Base-by-base conservation (phyloP, 2,888 invertebrate genomes). In the Epirrhoe tristata region DNA sequence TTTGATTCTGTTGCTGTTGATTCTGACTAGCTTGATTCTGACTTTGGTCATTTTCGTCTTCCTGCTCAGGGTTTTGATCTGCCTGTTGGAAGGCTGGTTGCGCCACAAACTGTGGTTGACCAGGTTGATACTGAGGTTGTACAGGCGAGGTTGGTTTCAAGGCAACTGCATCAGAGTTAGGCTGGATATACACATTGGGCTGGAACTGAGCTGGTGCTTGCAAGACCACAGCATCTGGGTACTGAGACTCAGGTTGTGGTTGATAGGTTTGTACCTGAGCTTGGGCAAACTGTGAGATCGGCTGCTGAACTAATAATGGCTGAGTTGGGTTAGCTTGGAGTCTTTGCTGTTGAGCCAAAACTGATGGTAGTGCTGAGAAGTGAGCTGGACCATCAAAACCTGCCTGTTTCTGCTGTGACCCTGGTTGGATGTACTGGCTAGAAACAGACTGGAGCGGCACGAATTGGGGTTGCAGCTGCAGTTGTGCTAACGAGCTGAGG, bases 361-460 rank as follows among this genome's bases (percentile, higher is more conserved):
- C 81, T 39, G 91, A 90, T 17, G 91, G 88, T 0, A 92, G 70
- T 1, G 90, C 91, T 17, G 91, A 83, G 24, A 93, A 87, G 68
- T 93, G 92, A 0, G 89, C 81, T 14, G 85, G 84, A 4, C 87
- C 91, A 72, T 90, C 85, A 51, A 83, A 92, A 0, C 88, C 88
- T 4, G 82, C 75, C 72, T 89, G 88, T 10, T 83, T 81, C 64
- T 50, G 54, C 64, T 31, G 17, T 24, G 73, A 74, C 0, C 17
- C 53, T 17, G 61, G 82, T 69, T 88, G 88, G 46, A 82, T 80
- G 36, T 82, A 80, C n/a, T 86, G 86, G 0, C 87, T 83, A 64
- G 82, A 82, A 1, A 89, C 70, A 63, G 88, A 86, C 55, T 85
- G 84, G 0, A 89, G 61, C n/a, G 87, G 84, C 0, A 83, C 72